These are phyloP conservation scores for Syngnathus scovelli DNA, from an alignment of 2,113 vertebrate genomes.

Conservation along the genomic window DNA sequence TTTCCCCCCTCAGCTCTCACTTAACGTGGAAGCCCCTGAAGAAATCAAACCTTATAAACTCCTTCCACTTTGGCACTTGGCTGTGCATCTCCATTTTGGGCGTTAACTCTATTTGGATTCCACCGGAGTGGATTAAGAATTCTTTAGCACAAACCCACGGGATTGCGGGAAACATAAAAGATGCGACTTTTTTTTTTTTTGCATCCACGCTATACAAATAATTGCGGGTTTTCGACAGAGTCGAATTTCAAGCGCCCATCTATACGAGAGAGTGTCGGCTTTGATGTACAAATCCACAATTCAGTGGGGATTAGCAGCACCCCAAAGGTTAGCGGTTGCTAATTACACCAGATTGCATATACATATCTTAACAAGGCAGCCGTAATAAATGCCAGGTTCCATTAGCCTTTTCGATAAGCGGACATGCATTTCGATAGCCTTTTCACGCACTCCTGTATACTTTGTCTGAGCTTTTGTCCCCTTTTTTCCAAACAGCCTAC, in stretches of 20 bases:
- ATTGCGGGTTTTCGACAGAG: slow-evolving; percentile 75
- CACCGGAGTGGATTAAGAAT: slow-evolving; percentile 76
- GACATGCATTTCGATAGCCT: slow-evolving; percentile 45
- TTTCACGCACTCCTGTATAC: slow-evolving; percentile 31
- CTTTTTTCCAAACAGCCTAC: slow-evolving; percentile 24
- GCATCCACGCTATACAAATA: slow-evolving; percentile 76
- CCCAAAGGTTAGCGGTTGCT: slow-evolving; percentile 77
- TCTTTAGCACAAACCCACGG: slow-evolving; percentile 74
- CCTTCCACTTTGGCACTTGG: slow-evolving; percentile 25
- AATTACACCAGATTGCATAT: slow-evolving; percentile 76
- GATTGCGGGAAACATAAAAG: slow-evolving; percentile 75
- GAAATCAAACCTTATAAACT: slow-evolving; percentile 57
- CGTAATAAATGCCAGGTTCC: slow-evolving; percentile 72
- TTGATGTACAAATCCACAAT: slow-evolving; percentile 81
- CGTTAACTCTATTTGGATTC: slow-evolving; percentile 75
- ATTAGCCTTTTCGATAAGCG: slow-evolving; percentile 61
- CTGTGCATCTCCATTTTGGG: slow-evolving; percentile 14
- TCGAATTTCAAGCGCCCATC: slow-evolving; percentile 72
- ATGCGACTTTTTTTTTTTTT: slow-evolving; percentile 62
- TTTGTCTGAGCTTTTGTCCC: slow-evolving; percentile 35
- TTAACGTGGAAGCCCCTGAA: slow-evolving; percentile 55
- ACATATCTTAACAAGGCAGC: slow-evolving; percentile 70
- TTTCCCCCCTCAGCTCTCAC: slow-evolving; percentile 29
- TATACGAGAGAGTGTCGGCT: slow-evolving; percentile 69
- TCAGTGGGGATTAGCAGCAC: slow-evolving; percentile 76